Evolutionary conservation across 1,140 invertebrate genomes (phyloP).

Genomic region (Danaus plexippus): DNA sequence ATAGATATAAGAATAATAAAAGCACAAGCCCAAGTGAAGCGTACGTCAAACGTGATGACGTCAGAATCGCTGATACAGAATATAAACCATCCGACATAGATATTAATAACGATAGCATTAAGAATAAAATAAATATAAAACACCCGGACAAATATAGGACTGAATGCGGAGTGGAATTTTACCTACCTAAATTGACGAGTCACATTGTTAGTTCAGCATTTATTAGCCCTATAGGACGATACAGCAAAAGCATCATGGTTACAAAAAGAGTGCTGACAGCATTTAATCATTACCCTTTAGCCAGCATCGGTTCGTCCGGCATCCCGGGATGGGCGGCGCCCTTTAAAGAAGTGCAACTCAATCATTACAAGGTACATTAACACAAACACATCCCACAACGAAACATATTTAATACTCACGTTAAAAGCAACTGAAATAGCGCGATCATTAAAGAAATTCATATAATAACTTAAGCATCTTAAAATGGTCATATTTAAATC

Average conservation of each 20-base stretch:
- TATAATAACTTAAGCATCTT: no score
- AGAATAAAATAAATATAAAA: slow-evolving; percentile 35
- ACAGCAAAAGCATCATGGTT: slow-evolving; percentile 80
- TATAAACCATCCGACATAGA: slow-evolving; percentile 40
- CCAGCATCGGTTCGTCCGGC: slow-evolving; percentile 69
- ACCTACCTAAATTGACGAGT: slow-evolving; percentile 48
- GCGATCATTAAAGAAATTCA: no score
- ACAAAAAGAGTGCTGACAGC: slow-evolving; percentile 77
- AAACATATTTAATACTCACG: no score
- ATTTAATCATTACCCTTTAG: slow-evolving; percentile 83
- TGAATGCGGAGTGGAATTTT: slow-evolving; percentile 37
- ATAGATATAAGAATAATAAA: slow-evolving; percentile 33
- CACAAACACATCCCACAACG: background rate
- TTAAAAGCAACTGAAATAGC: no score
- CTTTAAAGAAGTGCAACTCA: slow-evolving; percentile 70
- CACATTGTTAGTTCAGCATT: slow-evolving; percentile 71
- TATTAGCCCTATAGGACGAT: slow-evolving; percentile 76
- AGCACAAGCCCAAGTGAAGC: slow-evolving; percentile 36
- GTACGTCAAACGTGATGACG: slow-evolving; percentile 56
- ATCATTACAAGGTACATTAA: slow-evolving; percentile 74
- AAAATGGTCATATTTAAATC: slow-evolving; percentile 9
- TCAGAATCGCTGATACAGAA: slow-evolving; percentile 34
- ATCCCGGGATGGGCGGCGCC: slow-evolving; percentile 71
- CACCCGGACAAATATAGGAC: slow-evolving; percentile 18
- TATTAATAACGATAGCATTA: slow-evolving; percentile 39